These are phyloP conservation scores for Vollenhovia emeryi DNA, from an alignment of 1,140 invertebrate genomes.

Conservation along the genomic window DNA sequence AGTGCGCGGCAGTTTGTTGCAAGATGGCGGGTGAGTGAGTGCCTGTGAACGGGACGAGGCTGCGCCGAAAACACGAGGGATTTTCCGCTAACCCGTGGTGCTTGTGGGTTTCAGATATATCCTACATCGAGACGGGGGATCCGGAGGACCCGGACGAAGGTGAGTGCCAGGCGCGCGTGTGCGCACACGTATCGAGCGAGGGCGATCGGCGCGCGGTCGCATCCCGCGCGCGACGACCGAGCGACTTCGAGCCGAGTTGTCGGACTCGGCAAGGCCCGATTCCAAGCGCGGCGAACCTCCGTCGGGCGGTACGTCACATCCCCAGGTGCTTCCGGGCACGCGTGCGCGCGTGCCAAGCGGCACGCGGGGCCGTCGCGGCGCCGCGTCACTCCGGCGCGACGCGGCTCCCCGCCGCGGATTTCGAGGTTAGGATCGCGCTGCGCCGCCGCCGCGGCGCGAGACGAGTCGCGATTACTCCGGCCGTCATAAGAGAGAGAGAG, in stretches of 20 bases:
- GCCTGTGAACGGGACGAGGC: conserved; percentile 79
- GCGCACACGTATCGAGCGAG: not conserved
- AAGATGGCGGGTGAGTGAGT: conserved; percentile 86
- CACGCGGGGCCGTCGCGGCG: not conserved
- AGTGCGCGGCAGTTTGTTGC: conserved; percentile 83
- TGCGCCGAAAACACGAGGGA: conserved; percentile 80
- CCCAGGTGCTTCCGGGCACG: conserved; percentile 17
- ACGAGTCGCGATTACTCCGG: conserved; percentile 6
- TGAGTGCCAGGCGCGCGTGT: conserved; percentile 73
- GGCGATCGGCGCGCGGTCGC: not conserved
- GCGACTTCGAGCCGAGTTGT: not conserved
- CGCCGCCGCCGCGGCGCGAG: not conserved
- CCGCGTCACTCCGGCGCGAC: conserved; percentile 26
- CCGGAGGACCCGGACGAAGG: conserved; percentile 78
- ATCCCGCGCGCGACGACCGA: conserved; percentile 15
- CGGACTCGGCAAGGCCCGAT: conserved; percentile 59
- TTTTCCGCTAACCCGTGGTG: conserved; percentile 81
- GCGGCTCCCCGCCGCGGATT: conserved; percentile 26
- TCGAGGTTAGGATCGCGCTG: conserved; percentile 64
- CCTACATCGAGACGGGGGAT: conserved; percentile 80
- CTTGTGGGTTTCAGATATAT: conserved; percentile 85
- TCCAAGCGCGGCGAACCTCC: conserved; percentile 46
- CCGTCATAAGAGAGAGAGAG: conserved; percentile 37
- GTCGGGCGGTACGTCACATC: conserved; percentile 22
- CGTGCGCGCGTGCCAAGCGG: conserved; percentile 27